These are phyloP conservation scores for Macrostomum lignano DNA, from an alignment of 1,140 invertebrate genomes.

Conservation along the genomic window DNA sequence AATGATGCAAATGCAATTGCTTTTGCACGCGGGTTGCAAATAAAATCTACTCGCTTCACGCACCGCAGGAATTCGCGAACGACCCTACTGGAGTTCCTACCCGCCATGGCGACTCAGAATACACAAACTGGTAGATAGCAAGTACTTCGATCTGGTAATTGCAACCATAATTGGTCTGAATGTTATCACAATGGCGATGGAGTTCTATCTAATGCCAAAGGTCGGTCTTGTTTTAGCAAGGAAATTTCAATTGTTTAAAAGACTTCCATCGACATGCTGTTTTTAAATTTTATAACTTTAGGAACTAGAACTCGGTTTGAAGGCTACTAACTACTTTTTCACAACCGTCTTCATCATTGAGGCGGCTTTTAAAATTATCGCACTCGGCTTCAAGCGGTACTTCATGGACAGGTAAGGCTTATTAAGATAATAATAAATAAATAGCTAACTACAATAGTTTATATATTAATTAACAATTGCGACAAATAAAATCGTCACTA, in stretches of 20 bases:
- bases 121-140: constrained; percentile 83
- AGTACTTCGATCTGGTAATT: constrained; percentile 95
- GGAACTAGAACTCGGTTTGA: constrained; percentile 64
- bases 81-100: constrained; percentile 77
- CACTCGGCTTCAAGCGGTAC: constrained; percentile 62
- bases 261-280: neutral
- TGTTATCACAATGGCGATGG: constrained; percentile 96
- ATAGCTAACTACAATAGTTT: no score
- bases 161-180: constrained; percentile 92
- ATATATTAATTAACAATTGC: no score
- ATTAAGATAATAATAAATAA: no score
- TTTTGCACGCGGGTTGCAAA: no score
- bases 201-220: constrained; percentile 91
- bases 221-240: constrained; percentile 22
- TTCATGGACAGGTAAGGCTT: constrained; percentile 67
- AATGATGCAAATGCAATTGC: no score
- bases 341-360: constrained; percentile 92
- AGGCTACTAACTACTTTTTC: constrained; percentile 98
- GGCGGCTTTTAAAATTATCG: constrained; percentile 72
- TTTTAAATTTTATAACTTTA: constrained; percentile 17
- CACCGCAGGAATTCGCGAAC: no score
- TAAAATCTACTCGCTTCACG: no score
- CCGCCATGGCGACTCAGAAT: constrained; percentile 57
- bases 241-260: neutral
- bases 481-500: no score